Evolutionary conservation across 2,888 invertebrate genomes (phyloP), one percentile per base, ranked within the genome.

Genomic region (Disparrhopalites patrizii): DNA sequence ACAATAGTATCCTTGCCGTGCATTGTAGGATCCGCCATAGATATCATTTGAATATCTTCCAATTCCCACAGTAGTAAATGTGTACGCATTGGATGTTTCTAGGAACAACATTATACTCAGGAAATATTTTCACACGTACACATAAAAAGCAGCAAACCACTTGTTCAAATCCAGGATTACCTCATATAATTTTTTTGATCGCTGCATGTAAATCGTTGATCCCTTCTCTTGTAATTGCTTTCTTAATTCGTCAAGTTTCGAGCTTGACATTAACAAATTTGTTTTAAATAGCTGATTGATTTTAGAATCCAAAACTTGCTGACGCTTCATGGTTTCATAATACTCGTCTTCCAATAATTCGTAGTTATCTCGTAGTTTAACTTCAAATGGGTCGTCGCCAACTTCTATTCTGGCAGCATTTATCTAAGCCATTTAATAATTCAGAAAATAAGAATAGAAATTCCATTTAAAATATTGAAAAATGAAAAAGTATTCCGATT

Each of bases 331-430:
- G 77, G 92, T 91, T 79, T 99, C 98, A 75, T 90, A 88, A 77
- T 93, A 93, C 79, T 99, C 98, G 77, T 99, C 98, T 77, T 93
- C 93, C 54, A 96, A 79, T 0, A 98, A 82, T 78, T 96, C 96
- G 79, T 93, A 97, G 79, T 97, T 98, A 76, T 97, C 95, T 0
- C 96, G 85, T 7, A 99, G 82, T 77, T 92, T 93, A 2, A 97
- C 94, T 81, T 99, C 99, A 78, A 99, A 98, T 0, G 97, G 97
- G 84, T 99, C 98, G 78, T 99, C 99, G 72, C 90, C 90, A 81
- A 99, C 87, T 81, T 97, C 95, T 75, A 99, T 86, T 1, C 90
- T 79, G 77, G 94, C 88, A 77, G 91, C 90, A 81, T 93, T 89
- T 25, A 92, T 86, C 89, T 90, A 76, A 55, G 80, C 79, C 66